A percentile compares a stretch with the other conserved stretches of the same genome.
These are phyloP conservation scores for Dryas iulia DNA, from an alignment of 1,140 invertebrate species.

Conservation along the genomic window DNA sequence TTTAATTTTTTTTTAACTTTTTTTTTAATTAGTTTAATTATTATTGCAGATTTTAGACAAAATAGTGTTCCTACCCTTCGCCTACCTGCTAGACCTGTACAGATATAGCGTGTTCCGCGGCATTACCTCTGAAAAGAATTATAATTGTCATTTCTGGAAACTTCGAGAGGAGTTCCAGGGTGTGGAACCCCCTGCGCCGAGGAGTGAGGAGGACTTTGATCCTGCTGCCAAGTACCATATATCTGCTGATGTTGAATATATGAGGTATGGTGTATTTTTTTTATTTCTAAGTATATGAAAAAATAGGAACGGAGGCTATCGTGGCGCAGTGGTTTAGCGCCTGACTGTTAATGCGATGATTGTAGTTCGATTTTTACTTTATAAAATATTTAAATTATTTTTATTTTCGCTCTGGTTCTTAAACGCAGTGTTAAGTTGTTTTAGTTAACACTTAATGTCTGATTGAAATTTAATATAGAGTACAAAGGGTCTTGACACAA, in stretches of 20 bases:
- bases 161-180: constrained; percentile 89
- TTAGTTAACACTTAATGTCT: too few relatives aligned
- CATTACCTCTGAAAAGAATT: constrained; percentile 83
- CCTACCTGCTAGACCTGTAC: constrained; percentile 92
- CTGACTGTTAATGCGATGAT: too few relatives aligned
- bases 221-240: constrained; percentile 93
- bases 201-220: constrained; percentile 91
- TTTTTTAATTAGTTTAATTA: neutral
- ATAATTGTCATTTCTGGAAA: constrained; percentile 91
- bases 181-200: constrained; percentile 87
- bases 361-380: too few relatives aligned
- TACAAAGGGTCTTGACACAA: too few relatives aligned
- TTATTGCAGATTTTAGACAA: constrained; percentile 87
- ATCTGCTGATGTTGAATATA: constrained; percentile 89
- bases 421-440: too few relatives aligned
- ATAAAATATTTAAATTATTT: too few relatives aligned
- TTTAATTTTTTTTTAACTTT: too few relatives aligned
- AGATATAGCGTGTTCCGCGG: constrained; percentile 93
- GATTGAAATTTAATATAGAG: too few relatives aligned
- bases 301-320: too few relatives aligned
- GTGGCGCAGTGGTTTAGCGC: too few relatives aligned
- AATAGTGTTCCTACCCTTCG: constrained; percentile 94
- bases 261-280: constrained; percentile 82
- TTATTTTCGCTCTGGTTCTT: too few relatives aligned
- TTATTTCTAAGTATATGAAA: too few relatives aligned